These are phyloP conservation scores for Boleophthalmus pectinirostris DNA, from an alignment of 2,113 vertebrate genomes.

Conservation along the genomic window DNA sequence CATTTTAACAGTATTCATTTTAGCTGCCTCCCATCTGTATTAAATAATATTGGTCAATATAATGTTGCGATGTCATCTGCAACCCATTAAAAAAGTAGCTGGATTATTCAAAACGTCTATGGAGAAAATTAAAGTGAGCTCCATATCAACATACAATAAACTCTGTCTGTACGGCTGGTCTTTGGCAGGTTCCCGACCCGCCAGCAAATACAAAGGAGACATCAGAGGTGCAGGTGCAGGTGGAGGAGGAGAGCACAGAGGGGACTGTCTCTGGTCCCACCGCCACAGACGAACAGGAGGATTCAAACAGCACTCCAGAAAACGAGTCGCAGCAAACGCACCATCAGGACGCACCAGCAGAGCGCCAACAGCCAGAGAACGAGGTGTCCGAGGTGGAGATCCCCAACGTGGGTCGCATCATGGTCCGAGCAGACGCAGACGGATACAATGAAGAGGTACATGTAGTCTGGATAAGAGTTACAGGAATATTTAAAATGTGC, in stretches of 20 bases:
- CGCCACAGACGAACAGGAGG: conserved; percentile 23
- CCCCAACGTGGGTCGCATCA: conserved; percentile 93
- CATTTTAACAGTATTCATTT: no score
- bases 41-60: no score
- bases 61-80: no score
- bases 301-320: conserved; percentile 26
- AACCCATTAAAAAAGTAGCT: no score
- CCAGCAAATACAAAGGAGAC: conserved; percentile 19
- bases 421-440: conserved; percentile 89
- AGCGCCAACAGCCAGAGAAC: conserved; percentile 71
- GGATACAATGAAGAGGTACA: conserved; percentile 98
- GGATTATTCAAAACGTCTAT: no score
- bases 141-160: no score
- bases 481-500: no score
- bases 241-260: conserved; percentile 11
- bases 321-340: conserved; percentile 8
- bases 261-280: not conserved
- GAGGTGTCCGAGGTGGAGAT: conserved; percentile 95
- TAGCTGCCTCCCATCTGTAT: no score
- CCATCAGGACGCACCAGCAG: conserved; percentile 63
- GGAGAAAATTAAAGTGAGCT: no score
- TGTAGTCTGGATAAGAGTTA: not conserved
- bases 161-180: not conserved
- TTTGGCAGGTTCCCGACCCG: conserved; percentile 14
- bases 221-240: conserved; percentile 1